Percentiles rank a stretch among this genome's conserved stretches.
Evolutionary conservation across 53 echinoderm and acorn worm species (phyloP).

Genomic region (Hippasteria phrygiana): DNA sequence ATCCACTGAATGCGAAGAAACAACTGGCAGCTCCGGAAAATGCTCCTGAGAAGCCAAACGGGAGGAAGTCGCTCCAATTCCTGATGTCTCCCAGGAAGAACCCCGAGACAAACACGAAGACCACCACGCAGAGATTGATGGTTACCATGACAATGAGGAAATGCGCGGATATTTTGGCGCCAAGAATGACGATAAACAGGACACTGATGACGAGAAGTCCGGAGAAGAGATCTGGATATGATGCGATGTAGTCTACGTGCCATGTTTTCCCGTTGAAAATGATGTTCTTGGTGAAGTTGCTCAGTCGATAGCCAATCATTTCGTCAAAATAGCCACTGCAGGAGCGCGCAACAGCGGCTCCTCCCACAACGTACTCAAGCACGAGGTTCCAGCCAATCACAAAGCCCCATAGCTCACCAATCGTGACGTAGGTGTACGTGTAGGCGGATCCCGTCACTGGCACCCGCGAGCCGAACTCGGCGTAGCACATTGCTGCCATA

Average conservation of each 20-base stretch:
- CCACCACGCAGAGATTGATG: slow-evolving; percentile 56
- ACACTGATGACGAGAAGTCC: slow-evolving; percentile 66
- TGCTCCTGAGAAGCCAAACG: slow-evolving; percentile 68
- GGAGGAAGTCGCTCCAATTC: slow-evolving; percentile 76
- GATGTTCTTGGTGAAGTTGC: slow-evolving; percentile 71
- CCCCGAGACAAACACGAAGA: slow-evolving; percentile 62
- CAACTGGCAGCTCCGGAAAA: slow-evolving; percentile 78
- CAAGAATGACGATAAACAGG: slow-evolving; percentile 63
- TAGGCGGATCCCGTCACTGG: slow-evolving; percentile 90
- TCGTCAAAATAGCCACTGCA: slow-evolving; percentile 82
- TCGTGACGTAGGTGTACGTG: slow-evolving; percentile 71
- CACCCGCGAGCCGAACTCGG: slow-evolving; percentile 76
- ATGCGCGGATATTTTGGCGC: slow-evolving; percentile 67
- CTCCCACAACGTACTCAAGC: slow-evolving; percentile 73
- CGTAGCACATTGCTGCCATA: slow-evolving; percentile 79
- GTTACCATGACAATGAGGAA: slow-evolving; percentile 52
- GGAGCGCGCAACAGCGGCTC: slow-evolving; percentile 67
- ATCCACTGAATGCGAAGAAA: slow-evolving; percentile 79
- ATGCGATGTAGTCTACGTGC: slow-evolving; percentile 51
- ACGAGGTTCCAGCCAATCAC: slow-evolving; percentile 87
- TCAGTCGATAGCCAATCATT: slow-evolving; percentile 51
- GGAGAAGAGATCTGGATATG: slow-evolving; percentile 75
- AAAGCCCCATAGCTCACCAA: slow-evolving; percentile 86
- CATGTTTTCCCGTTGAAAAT: slow-evolving; percentile 63
- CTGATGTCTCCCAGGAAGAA: slow-evolving; percentile 47